Evolutionary conservation across 2,888 invertebrate species (phyloP), one percentile per base, ranked within the genome.

Genomic region (Thymelicus sylvestris): DNA sequence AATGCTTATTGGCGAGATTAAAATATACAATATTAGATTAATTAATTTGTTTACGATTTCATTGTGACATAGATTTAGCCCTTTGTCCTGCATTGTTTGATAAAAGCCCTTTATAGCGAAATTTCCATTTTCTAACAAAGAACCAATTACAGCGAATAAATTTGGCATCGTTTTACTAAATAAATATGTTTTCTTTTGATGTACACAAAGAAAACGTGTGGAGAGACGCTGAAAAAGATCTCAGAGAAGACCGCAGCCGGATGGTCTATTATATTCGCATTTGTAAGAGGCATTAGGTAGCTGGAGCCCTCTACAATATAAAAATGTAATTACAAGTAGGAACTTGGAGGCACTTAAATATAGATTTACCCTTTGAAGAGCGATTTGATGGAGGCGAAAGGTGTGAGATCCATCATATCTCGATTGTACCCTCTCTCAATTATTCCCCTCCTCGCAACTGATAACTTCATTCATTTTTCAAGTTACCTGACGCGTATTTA

Each of bases 351-450:
- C 88, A 91, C 91, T 92, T 89, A 92, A 91, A 92, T 91, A 91
- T 90, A 92, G 90, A 92, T 92, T 92, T 92, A 92, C 92, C 90
- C 91, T 91, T 91, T 90, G 86, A 83, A 89, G 86, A 87, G 86
- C 83, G 84, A 86, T 88, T 89, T 86, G 87, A 88, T 88, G 83
- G 88, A 84, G 83, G 80, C 78, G 81, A 80, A 83, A 90, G 89
- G 91, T 91, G 90, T 88, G 85, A 91, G 90, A 91, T 91, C 89
- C 87, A 92, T 92, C 89, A 92, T 90, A 91, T 89, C 85, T 85
- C 88, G 87, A 91, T 92, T 90, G 86, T 85, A 82, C 82, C 79
- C 74, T 76, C 81, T 85, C 89, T 88, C 91, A 90, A 91, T 92
- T 91, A 91, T 89, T 87, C 86, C 84, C 86, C 80, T 81, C 80